A percentile compares a stretch with the other conserved stretches of the same genome.
These are phyloP conservation scores for Rhinoptilus africanus DNA, from an alignment of 2,113 vertebrate genomes.

Conservation along the genomic window DNA sequence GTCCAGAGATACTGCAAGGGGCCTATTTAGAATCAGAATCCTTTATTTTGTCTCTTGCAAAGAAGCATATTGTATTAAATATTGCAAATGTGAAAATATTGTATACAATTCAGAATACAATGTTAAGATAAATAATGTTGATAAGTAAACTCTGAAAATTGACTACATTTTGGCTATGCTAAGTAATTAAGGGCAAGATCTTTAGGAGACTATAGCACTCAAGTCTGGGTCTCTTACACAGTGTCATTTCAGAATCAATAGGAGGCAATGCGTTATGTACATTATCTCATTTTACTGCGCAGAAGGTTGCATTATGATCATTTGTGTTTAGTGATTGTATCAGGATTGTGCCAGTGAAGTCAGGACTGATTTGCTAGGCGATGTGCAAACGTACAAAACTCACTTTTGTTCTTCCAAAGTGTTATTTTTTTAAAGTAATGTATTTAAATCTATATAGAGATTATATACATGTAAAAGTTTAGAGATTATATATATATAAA, in stretches of 20 bases:
- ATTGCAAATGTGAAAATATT: background rate
- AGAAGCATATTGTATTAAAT: background rate
- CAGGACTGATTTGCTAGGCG: background rate
- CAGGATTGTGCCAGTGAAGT: background rate
- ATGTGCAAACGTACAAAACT: background rate
- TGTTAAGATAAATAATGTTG: background rate
- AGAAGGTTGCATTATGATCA: background rate
- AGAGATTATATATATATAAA: too few relatives aligned
- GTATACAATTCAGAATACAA: background rate
- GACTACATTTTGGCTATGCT: background rate
- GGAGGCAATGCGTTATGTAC: background rate
- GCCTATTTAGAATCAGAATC: background rate
- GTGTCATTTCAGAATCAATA: background rate
- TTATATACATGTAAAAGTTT: background rate
- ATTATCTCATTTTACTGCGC: background rate
- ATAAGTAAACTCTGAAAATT: background rate
- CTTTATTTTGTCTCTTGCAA: background rate
- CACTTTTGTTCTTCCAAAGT: background rate
- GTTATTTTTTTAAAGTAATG: background rate
- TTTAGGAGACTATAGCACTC: background rate
- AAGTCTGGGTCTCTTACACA: background rate
- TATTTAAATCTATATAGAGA: background rate
- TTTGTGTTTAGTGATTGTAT: background rate
- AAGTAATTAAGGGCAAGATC: background rate
- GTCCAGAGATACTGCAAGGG: background rate